These are phyloP conservation scores for Thelaira solivaga DNA, from an alignment of 2,888 invertebrate species.

Conservation along the genomic window DNA sequence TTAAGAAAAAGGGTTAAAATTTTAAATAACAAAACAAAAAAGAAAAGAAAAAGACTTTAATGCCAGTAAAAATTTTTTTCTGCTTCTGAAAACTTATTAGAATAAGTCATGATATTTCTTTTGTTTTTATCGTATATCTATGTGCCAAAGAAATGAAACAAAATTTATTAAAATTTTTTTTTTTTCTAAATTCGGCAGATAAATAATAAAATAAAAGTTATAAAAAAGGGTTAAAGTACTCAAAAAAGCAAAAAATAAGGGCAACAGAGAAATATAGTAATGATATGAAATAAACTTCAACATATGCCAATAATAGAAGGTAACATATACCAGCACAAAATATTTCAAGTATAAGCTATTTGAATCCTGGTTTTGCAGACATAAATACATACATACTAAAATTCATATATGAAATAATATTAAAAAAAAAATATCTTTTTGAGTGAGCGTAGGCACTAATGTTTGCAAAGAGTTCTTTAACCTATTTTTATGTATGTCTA, in stretches of 20 bases:
- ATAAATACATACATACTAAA: constrained; percentile 27
- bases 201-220: neutral
- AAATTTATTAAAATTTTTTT: constrained; percentile 2
- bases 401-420: neutral
- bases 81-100: too few relatives aligned
- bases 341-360: neutral
- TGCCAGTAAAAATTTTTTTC: too few relatives aligned
- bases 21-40: neutral
- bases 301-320: constrained; percentile 45
- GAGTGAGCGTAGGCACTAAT: constrained; percentile 32
- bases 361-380: neutral
- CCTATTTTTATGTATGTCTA: neutral
- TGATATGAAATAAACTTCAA: constrained; percentile 23
- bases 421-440: constrained; percentile 6
- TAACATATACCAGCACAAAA: neutral
- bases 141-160: neutral
- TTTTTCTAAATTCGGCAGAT: neutral
- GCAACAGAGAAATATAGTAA: neutral
- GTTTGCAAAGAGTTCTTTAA: constrained; percentile 42
- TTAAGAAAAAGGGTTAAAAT: constrained; percentile 4
- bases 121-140: neutral
- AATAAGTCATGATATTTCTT: too few relatives aligned
- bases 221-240: constrained; percentile 41
- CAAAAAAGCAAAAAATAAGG: constrained; percentile 3
- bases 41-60: too few relatives aligned